Base-by-base conservation (phyloP, 1,140 invertebrate genomes). In the Drosophila triauraria region DNA sequence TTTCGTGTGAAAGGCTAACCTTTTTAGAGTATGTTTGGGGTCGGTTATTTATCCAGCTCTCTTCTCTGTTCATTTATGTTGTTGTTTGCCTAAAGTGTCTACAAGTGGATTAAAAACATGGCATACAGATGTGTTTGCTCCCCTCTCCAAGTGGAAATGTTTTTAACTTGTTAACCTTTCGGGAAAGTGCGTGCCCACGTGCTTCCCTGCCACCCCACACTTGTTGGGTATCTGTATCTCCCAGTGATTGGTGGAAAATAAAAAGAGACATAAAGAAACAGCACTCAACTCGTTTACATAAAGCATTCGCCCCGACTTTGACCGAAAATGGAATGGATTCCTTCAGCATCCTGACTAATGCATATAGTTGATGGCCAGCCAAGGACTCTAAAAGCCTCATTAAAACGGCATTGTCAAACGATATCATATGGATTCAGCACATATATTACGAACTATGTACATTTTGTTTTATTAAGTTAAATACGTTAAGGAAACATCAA, bases 31-130 rank as follows among this genome's bases (percentile, higher is more conserved):
- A 65, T 53, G n/a, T 50, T 61, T n/a, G 3, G 47, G 17, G 62
- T 69, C 61, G 47, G 35, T 38, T 53, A 35, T 30, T 30, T 30
- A 27, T 27, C 59, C 17, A 35, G 27, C 43, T 32, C n/a, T n/a
- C n/a, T n/a, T 35, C 32, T 13, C 27, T 13, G 2, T 38, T 23
- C 23, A 46, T 60, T 61, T 30, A 4, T 54, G 40, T 53, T 56
- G 15, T 20, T 60, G 38, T 40, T 69, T 38, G 60, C 64, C 83
- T 70, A 70, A 82, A 87, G 83, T 87, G 76, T 63, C 83, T 77
- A 69, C 67, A 82, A 87, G 84, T 80, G 83, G 76, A 87, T 87
- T 87, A 87, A 87, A 87, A 87, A 83, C 76, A 87, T 77, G 76
- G 76, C 68, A 60, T 58, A 63, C 44, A 17, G n/a, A n/a, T n/a